Evolutionary conservation across 92 coral and sea anemone genomes (phyloP).

Genomic region (Zoanthus sansibaricus): DNA sequence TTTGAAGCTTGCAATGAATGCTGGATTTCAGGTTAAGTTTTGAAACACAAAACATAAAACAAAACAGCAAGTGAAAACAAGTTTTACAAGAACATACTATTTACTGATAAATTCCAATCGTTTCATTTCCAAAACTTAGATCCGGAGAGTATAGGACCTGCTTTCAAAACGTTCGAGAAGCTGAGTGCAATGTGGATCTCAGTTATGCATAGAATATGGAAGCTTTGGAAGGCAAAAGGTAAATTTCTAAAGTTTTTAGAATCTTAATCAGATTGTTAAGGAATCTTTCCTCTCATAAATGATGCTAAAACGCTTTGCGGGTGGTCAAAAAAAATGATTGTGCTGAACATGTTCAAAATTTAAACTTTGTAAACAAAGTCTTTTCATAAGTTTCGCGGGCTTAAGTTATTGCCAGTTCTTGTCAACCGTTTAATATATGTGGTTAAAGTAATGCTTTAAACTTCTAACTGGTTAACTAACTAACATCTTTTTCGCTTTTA

Average conservation of each 20-base stretch:
- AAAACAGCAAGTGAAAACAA: background rate
- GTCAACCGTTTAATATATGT: background rate
- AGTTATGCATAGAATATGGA: constrained; percentile 94
- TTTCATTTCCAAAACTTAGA: constrained; percentile 66
- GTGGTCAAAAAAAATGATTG: background rate
- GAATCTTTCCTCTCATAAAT: background rate
- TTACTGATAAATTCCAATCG: background rate
- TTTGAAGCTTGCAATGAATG: constrained; percentile 23
- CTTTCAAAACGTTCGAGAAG: constrained; percentile 94
- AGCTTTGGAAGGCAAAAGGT: constrained; percentile 95
- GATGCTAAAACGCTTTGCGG: background rate
- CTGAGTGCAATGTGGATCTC: constrained; percentile 91
- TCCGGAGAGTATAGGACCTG: constrained; percentile 85
- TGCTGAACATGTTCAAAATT: background rate
- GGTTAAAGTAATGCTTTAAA: background rate
- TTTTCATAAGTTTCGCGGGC: constrained; percentile 11
- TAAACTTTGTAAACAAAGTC: background rate
- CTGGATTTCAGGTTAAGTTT: background rate
- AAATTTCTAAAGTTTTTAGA: constrained; percentile 26
- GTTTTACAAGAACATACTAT: background rate
- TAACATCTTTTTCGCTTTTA: no score
- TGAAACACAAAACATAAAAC: background rate
- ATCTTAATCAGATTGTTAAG: background rate
- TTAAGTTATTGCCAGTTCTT: constrained; percentile 31
- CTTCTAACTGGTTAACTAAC: no score